These are phyloP conservation scores for Hirtodrosophila histrioides DNA, from an alignment of 2,888 invertebrate species.

Conservation along the genomic window DNA sequence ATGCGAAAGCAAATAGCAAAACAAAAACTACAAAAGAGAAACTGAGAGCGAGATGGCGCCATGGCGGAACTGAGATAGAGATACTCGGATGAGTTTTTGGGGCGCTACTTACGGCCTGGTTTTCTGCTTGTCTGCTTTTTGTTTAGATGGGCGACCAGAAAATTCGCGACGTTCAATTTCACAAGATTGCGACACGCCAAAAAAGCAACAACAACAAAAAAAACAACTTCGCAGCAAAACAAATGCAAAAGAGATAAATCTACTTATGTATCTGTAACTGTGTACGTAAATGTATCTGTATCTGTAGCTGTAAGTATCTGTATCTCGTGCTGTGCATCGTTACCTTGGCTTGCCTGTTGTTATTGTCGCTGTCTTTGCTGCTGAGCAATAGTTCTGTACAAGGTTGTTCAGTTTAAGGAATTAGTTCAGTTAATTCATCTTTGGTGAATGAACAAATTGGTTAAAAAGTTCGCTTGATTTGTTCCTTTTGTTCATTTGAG, in stretches of 20 bases:
- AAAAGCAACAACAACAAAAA: constrained; percentile 20
- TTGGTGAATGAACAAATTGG: no score
- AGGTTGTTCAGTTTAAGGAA: no score
- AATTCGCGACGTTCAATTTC: constrained; percentile 70
- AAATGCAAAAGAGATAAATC: constrained; percentile 47
- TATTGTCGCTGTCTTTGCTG: constrained; percentile 29
- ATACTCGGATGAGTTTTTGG: constrained; percentile 26
- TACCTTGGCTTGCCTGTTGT: constrained; percentile 51
- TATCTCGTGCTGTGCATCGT: constrained; percentile 43
- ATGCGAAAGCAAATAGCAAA: constrained; percentile 66
- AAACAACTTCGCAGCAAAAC: constrained; percentile 50
- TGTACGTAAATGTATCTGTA: constrained; percentile 24
- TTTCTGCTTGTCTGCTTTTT: constrained; percentile 51
- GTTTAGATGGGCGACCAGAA: constrained; percentile 58
- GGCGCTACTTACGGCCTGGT: constrained; percentile 39
- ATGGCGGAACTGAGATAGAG: neutral
- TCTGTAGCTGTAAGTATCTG: constrained; percentile 17
- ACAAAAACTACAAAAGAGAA: constrained; percentile 42
- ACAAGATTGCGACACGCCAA: constrained; percentile 64
- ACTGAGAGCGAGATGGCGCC: constrained; percentile 12
- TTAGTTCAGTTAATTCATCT: no score
- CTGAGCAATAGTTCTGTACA: constrained; percentile 11
- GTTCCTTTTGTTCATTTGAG: no score
- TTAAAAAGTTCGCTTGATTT: no score
- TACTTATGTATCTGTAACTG: constrained; percentile 38